Percentiles rank a stretch among this genome's conserved stretches.
Evolutionary conservation across 1,140 invertebrate species (phyloP).

Genomic region (Brachionus paranguensis): DNA sequence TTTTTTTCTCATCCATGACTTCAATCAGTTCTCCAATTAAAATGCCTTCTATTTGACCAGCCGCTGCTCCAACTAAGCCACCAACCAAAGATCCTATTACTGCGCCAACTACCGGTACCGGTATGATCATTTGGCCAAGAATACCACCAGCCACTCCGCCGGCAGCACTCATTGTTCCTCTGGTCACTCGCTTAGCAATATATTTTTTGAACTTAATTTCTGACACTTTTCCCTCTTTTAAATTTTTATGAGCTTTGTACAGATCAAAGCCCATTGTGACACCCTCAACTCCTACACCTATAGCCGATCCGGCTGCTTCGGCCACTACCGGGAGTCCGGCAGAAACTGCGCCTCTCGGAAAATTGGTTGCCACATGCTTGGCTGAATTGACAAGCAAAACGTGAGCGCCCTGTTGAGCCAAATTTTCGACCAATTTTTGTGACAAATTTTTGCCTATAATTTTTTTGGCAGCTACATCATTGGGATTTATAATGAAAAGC

Average conservation of each 20-base stretch:
- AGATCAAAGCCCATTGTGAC: neutral
- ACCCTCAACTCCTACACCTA: neutral
- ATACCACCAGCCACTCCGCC: slow-evolving; percentile 12
- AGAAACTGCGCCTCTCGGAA: neutral
- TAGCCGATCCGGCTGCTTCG: slow-evolving; percentile 1
- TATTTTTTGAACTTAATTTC: slow-evolving; percentile 27
- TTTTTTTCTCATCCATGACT: slow-evolving; percentile 8
- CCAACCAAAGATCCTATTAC: neutral
- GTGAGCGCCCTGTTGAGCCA: slow-evolving; percentile 6
- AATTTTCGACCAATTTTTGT: neutral
- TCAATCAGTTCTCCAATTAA: neutral
- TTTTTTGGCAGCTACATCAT: neutral
- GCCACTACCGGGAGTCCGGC: neutral
- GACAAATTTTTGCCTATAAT: slow-evolving; percentile 15
- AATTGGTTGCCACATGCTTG: neutral
- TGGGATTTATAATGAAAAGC: slow-evolving; percentile 2
- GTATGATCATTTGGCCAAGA: slow-evolving; percentile 9
- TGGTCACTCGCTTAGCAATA: neutral
- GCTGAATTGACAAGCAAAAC: neutral
- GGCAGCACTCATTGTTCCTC: slow-evolving; percentile 1
- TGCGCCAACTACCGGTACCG: slow-evolving; percentile 5
- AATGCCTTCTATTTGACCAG: slow-evolving; percentile 10
- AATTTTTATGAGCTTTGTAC: slow-evolving; percentile 13
- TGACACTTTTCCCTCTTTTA: neutral
- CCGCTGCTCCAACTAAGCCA: neutral